Percentiles rank a stretch among this genome's conserved stretches.
phyloP scores from a whole-genome alignment of 2,113 vertebrate species.

The Cettia cetti region DNA sequence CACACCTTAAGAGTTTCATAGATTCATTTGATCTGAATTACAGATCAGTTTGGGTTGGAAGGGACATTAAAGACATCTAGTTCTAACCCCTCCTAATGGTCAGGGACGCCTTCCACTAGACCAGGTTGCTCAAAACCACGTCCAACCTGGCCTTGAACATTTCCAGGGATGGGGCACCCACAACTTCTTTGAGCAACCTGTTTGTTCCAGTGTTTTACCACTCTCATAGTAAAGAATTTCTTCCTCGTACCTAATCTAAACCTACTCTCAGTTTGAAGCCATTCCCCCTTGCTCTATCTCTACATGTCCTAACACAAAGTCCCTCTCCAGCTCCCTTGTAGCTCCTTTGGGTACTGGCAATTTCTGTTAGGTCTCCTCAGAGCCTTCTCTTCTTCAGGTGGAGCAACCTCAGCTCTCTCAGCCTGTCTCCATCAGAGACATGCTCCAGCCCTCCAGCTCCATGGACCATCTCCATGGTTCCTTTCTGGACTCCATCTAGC shows the following conservation, averaged over 20 bases:
- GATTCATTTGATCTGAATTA: neutral
- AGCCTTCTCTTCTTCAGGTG: neutral
- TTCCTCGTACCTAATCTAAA: neutral
- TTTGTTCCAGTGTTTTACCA: neutral
- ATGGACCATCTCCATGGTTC: neutral
- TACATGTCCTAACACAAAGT: neutral
- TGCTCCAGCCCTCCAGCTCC: neutral
- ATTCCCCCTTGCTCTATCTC: neutral
- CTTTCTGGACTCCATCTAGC: neutral
- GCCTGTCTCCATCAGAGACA: accelerated
- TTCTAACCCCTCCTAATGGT: neutral
- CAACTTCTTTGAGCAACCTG: neutral
- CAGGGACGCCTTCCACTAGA: neutral
- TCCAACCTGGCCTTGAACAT: neutral
- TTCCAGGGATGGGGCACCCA: neutral
- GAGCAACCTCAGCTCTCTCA: neutral
- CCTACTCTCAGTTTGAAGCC: neutral
- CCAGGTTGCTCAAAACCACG: neutral
- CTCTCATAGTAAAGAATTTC: neutral
- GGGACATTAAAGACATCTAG: neutral
- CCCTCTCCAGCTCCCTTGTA: no score
- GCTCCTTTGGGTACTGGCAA: neutral
- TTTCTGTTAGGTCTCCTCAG: neutral
- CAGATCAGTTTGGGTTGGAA: neutral
- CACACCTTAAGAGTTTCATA: neutral